These are phyloP conservation scores for Lysiphlebus fabarum DNA, from an alignment of 1,140 invertebrate species.

Conservation along the genomic window DNA sequence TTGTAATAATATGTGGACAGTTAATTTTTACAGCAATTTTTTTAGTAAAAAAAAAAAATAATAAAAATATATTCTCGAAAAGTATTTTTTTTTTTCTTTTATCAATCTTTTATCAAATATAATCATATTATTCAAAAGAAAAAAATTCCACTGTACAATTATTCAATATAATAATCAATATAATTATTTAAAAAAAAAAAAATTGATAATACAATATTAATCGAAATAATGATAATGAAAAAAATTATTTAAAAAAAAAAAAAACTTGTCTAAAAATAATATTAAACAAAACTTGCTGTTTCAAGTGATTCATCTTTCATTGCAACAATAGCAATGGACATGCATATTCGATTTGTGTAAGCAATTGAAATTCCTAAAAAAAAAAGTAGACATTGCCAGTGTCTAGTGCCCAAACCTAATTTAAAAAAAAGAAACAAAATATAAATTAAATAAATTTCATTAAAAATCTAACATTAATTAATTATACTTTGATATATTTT, in stretches of 20 bases:
- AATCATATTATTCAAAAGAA: neutral
- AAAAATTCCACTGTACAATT: constrained; percentile 12
- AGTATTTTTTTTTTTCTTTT: too few relatives aligned
- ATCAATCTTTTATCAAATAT: too few relatives aligned
- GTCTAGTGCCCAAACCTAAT: constrained; percentile 59
- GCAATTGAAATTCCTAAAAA: constrained; percentile 63
- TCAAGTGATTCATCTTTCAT: constrained; percentile 49
- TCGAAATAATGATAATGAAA: too few relatives aligned
- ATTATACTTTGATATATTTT: too few relatives aligned
- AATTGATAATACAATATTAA: too few relatives aligned
- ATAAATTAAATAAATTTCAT: too few relatives aligned
- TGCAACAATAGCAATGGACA: constrained; percentile 68
- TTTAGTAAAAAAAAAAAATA: too few relatives aligned
- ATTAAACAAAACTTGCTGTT: constrained; percentile 27
- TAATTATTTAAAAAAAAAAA: neutral
- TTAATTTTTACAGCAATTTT: too few relatives aligned
- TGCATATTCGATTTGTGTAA: constrained; percentile 63
- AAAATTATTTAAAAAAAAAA: neutral
- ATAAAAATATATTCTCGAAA: too few relatives aligned
- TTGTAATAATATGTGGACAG: too few relatives aligned
- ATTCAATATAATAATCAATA: neutral
- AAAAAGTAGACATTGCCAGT: constrained; percentile 62
- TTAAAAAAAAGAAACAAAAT: constrained; percentile 7
- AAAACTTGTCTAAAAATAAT: neutral
- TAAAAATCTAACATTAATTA: too few relatives aligned